These are phyloP conservation scores for Myodes glareolus DNA, from an alignment of 2,113 vertebrate species.

Conservation along the genomic window DNA sequence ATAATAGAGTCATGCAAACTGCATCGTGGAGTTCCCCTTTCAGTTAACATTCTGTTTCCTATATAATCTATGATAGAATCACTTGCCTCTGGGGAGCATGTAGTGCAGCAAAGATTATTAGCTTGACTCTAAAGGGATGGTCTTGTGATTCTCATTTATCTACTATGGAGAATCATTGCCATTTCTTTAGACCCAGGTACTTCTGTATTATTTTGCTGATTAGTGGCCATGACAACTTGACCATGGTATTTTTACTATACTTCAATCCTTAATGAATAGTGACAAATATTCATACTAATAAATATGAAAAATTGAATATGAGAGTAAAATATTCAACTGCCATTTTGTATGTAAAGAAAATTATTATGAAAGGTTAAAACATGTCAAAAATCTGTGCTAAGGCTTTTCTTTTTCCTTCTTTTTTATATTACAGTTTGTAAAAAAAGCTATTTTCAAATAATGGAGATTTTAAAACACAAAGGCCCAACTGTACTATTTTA, in stretches of 20 bases:
- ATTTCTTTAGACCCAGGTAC: neutral
- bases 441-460: slow-evolving; percentile 68
- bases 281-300: neutral
- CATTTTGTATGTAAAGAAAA: slow-evolving; percentile 19
- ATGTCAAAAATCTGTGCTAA: slow-evolving; percentile 29
- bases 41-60: neutral
- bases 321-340: slow-evolving; percentile 38
- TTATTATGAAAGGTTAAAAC: slow-evolving; percentile 27
- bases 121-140: neutral
- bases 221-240: neutral
- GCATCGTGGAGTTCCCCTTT: neutral
- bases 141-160: neutral
- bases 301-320: slow-evolving; percentile 48
- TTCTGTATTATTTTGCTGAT: neutral
- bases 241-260: neutral
- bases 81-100: no score
- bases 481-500: slow-evolving; percentile 53
- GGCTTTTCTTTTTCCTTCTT: neutral
- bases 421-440: slow-evolving; percentile 9
- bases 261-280: slow-evolving; percentile 3
- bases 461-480: slow-evolving; percentile 62
- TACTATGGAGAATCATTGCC: neutral
- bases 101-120: neutral
- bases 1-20: no score
- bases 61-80: neutral